Evolutionary conservation across 2,888 invertebrate genomes (phyloP).

Genomic region (Drepanosiphum platanoidis): DNA sequence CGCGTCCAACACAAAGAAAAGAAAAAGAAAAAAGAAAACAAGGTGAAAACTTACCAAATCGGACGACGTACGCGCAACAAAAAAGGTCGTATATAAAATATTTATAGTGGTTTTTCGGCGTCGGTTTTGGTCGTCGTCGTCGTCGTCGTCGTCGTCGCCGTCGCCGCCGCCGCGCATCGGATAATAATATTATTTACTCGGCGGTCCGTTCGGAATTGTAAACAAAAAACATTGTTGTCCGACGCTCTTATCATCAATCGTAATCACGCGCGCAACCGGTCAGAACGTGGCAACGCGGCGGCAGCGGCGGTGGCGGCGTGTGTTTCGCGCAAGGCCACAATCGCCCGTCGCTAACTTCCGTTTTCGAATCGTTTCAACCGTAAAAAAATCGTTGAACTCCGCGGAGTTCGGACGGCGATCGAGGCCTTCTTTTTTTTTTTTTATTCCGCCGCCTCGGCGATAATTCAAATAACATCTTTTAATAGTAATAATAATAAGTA

Average conservation of each 20-base stretch:
- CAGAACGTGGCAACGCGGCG: conserved; percentile 9
- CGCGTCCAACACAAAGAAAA: conserved; percentile 29
- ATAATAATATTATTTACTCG: too few species aligned
- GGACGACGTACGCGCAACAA: not conserved
- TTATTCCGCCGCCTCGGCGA: too few species aligned
- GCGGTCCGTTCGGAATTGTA: conserved; percentile 29
- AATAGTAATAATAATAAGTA: too few species aligned
- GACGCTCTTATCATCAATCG: not conserved
- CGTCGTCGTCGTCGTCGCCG: too few species aligned
- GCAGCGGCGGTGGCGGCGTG: not conserved
- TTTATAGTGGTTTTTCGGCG: not conserved
- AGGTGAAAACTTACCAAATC: conserved; percentile 51
- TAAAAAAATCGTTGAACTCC: not conserved
- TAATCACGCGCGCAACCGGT: not conserved
- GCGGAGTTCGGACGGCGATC: not conserved
- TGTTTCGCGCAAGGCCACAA: not conserved
- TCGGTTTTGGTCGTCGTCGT: too few species aligned
- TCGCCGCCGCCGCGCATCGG: too few species aligned
- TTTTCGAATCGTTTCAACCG: not conserved
- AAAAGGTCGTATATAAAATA: not conserved
- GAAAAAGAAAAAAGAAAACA: too few species aligned
- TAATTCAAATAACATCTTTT: too few species aligned
- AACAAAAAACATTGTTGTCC: conserved; percentile 21
- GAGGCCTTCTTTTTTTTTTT: too few species aligned
- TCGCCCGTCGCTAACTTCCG: not conserved